A percentile compares a stretch with the other conserved stretches of the same genome.
These are phyloP conservation scores for Phataginus tricuspis DNA, from an alignment of 2,797 vertebrate genomes.

Conservation along the genomic window DNA sequence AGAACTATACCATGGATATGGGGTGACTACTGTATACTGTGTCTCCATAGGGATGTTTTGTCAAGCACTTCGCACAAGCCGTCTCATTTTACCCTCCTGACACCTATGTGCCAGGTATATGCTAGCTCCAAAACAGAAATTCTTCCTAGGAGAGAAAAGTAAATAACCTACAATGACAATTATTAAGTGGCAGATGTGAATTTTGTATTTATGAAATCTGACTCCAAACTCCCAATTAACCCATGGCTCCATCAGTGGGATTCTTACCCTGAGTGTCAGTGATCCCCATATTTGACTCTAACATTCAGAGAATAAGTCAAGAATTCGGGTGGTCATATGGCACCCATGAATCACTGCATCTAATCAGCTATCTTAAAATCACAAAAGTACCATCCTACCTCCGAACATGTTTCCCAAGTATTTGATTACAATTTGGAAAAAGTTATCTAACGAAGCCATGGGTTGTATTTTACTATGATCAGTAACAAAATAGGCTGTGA, in stretches of 20 bases:
- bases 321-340: no score
- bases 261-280: not conserved
- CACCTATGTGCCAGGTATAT: no score
- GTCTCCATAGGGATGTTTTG: not conserved
- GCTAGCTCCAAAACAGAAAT: not conserved
- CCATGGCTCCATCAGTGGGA: not conserved
- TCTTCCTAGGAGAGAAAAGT: not conserved
- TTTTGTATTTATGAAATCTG: not conserved
- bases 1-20: no score
- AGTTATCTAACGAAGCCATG: not conserved
- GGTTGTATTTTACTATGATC: not conserved
- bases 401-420: not conserved
- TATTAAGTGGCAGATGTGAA: not conserved
- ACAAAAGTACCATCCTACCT: not conserved
- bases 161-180: no score
- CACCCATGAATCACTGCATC: no score
- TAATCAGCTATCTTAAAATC: not conserved
- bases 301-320: not conserved
- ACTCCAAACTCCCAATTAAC: not conserved
- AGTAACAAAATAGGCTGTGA: not conserved
- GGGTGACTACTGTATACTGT: no score
- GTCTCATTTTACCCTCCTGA: not conserved
- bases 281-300: not conserved
- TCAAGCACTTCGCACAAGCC: not conserved
- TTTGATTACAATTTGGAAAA: not conserved